Percentiles rank a stretch among this genome's conserved stretches.
phyloP scores from a whole-genome alignment of 2,113 vertebrate genomes.

The Gasterosteus aculeatus region DNA sequence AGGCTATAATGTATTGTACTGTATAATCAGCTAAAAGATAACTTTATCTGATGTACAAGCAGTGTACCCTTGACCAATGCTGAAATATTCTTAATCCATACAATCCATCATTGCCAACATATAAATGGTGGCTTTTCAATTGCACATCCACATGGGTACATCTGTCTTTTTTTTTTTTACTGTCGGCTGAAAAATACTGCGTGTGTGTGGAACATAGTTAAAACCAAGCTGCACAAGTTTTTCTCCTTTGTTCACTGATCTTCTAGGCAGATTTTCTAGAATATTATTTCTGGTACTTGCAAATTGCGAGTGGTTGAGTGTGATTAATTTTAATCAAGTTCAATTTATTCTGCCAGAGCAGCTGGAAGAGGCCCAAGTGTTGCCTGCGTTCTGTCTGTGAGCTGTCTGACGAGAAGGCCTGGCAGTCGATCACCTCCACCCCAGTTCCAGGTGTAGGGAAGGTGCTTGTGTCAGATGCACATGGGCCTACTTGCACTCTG shows the following conservation, averaged over 20 bases:
- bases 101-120: constrained; percentile 24
- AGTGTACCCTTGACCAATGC: constrained; percentile 6
- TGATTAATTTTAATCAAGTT: constrained; percentile 84
- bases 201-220: constrained; percentile 15
- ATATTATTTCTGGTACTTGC: constrained; percentile 76
- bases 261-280: constrained; percentile 53
- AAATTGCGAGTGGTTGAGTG: constrained; percentile 75
- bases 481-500: constrained; percentile 75
- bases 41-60: constrained; percentile 24
- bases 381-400: constrained; percentile 65
- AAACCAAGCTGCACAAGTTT: constrained; percentile 11
- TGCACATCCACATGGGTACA: constrained; percentile 24
- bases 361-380: constrained; percentile 79
- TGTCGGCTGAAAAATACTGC: constrained; percentile 17
- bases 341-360: constrained; percentile 82
- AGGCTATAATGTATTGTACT: constrained; percentile 21
- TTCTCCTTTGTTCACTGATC: constrained; percentile 44
- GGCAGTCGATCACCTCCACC: constrained; percentile 69
- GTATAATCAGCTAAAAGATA: constrained; percentile 20
- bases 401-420: constrained; percentile 67
- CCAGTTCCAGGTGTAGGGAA: constrained; percentile 78
- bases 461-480: constrained; percentile 74
- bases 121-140: constrained; percentile 16
- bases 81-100: constrained; percentile 28
- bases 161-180: constrained; percentile 20